Evolutionary conservation across 2,888 invertebrate species (phyloP).

Genomic region (Dioctria linearis): DNA sequence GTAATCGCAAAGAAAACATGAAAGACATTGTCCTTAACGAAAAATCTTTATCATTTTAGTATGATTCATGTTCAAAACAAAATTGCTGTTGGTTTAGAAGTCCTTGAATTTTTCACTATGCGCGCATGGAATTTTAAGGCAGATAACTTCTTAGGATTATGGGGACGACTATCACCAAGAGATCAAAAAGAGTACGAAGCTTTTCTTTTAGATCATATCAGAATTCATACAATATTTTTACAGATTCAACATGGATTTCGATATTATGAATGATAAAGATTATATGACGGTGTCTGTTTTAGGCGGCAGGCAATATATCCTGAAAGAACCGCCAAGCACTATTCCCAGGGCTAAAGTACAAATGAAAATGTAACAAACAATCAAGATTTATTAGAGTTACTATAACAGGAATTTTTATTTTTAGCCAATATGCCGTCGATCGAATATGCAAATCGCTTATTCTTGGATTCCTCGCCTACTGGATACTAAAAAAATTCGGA

Average conservation of each 20-base stretch:
- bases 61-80: conserved; percentile 84
- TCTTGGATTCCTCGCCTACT: conserved; percentile 72
- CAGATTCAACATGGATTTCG: conserved; percentile 70
- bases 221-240: conserved; percentile 9
- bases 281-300: conserved; percentile 85
- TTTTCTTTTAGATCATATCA: neutral
- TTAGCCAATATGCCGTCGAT: conserved; percentile 74
- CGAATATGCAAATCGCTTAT: conserved; percentile 73
- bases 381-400: neutral
- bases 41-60: conserved; percentile 69
- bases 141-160: conserved; percentile 75
- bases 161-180: conserved; percentile 68
- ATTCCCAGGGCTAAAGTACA: conserved; percentile 83
- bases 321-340: conserved; percentile 87
- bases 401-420: conserved; percentile 61
- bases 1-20: conserved; percentile 65
- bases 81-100: conserved; percentile 82
- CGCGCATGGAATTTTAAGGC: conserved; percentile 88
- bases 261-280: conserved; percentile 69
- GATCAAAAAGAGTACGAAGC: conserved; percentile 70
- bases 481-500: conserved; percentile 65
- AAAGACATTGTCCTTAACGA: neutral
- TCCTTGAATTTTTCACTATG: conserved; percentile 92
- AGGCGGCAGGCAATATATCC: conserved; percentile 87
- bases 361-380: conserved; percentile 78